These are phyloP conservation scores for Carposina sasakii DNA, from an alignment of 1,140 invertebrate species.

Conservation along the genomic window DNA sequence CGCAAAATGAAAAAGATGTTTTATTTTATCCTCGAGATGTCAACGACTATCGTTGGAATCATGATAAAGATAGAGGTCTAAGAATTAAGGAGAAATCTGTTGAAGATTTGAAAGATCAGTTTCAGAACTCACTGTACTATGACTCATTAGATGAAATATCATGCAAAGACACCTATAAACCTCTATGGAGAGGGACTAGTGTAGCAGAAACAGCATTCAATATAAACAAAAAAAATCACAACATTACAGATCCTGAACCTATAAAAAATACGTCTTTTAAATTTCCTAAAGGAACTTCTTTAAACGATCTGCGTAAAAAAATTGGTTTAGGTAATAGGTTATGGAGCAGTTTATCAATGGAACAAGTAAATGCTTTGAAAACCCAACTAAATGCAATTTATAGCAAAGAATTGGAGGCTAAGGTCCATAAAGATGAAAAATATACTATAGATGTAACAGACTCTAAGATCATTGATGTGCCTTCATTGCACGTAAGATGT, in stretches of 20 bases:
- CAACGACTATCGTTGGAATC: slow-evolving; percentile 80
- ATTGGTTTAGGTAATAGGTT: slow-evolving; percentile 81
- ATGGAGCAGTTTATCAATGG: slow-evolving; percentile 88
- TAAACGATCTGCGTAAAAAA: slow-evolving; percentile 60
- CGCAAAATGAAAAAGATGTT: slow-evolving; percentile 88
- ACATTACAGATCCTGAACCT: slow-evolving; percentile 17
- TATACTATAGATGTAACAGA: slow-evolving; percentile 77
- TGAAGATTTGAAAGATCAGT: slow-evolving; percentile 85
- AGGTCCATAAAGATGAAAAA: slow-evolving; percentile 56
- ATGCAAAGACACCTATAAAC: slow-evolving; percentile 82
- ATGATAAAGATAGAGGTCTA: slow-evolving; percentile 83
- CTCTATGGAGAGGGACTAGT: slow-evolving; percentile 87
- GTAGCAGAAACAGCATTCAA: slow-evolving; percentile 83
- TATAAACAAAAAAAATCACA: slow-evolving; percentile 73
- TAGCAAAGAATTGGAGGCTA: slow-evolving; percentile 73
- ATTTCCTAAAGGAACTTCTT: slow-evolving; percentile 39
- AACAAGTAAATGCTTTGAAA: slow-evolving; percentile 87
- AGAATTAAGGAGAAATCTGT: slow-evolving; percentile 89
- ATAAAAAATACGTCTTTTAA: slow-evolving; percentile 30
- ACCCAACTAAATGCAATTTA: slow-evolving; percentile 89
- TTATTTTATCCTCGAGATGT: slow-evolving; percentile 83
- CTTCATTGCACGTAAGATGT: slow-evolving; percentile 78
- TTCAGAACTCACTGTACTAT: slow-evolving; percentile 74
- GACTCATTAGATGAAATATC: slow-evolving; percentile 69
- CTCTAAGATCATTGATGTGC: slow-evolving; percentile 49